A percentile compares a stretch with the other conserved stretches of the same genome.
phyloP scores from a whole-genome alignment of 1,140 invertebrate genomes.

The Leptopilina boulardi region DNA sequence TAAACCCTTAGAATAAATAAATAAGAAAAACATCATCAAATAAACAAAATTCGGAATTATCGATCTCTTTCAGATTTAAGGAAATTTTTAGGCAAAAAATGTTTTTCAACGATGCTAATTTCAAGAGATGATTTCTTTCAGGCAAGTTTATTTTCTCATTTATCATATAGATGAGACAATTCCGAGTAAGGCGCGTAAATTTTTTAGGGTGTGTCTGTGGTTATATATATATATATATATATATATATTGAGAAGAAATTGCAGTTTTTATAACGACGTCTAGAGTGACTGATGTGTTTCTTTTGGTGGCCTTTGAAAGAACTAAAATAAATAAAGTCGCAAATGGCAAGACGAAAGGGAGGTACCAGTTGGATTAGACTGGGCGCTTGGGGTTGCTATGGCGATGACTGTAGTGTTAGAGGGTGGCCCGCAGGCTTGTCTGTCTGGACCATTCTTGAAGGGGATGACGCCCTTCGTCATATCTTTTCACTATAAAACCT shows the following conservation, averaged over 20 bases:
- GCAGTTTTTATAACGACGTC: neutral
- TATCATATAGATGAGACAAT: no score
- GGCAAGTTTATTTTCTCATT: no score
- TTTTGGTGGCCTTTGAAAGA: conserved; percentile 3
- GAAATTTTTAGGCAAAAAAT: no score
- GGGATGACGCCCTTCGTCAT: conserved; percentile 39
- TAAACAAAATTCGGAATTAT: no score
- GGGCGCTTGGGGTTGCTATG: conserved; percentile 42
- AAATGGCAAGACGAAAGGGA: conserved; percentile 11
- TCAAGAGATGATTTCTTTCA: neutral
- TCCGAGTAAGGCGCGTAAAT: neutral
- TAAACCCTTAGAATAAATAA: no score
- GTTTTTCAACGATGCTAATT: no score
- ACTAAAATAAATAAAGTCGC: conserved; percentile 4
- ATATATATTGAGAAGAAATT: conserved; percentile 10
- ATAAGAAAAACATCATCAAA: no score
- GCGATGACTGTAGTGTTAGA: conserved; percentile 33
- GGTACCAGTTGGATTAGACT: conserved; percentile 34
- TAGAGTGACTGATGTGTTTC: conserved; percentile 6
- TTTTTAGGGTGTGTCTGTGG: neutral
- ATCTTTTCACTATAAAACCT: neutral
- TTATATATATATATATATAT: no score
- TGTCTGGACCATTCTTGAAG: conserved; percentile 42
- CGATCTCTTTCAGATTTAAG: no score
- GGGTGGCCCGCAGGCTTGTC: conserved; percentile 35